Evolutionary conservation across 2,888 invertebrate species (phyloP).

Genomic region (Lordiphosa andalusiaca): DNA sequence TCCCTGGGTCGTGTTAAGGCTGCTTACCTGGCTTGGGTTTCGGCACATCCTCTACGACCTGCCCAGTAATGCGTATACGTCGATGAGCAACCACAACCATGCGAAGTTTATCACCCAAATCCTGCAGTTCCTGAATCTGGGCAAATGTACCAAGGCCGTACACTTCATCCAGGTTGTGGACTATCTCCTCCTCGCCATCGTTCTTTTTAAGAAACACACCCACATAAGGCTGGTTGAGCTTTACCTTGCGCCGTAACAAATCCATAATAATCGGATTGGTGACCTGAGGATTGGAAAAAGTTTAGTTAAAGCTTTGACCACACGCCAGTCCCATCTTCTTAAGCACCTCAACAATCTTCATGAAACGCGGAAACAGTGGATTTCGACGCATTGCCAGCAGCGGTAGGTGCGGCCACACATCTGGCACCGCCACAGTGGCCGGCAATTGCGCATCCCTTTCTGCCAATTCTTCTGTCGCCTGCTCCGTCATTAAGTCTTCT

Average conservation of each 20-base stretch:
- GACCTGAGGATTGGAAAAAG: slow-evolving; percentile 82
- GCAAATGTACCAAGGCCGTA: slow-evolving; percentile 97
- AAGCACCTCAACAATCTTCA: slow-evolving; percentile 95
- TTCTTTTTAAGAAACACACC: slow-evolving; percentile 98
- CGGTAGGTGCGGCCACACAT: slow-evolving; percentile 97
- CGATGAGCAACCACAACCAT: slow-evolving; percentile 97
- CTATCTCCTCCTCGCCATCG: slow-evolving; percentile 92
- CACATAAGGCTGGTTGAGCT: slow-evolving; percentile 97
- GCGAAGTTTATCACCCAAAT: slow-evolving; percentile 92
- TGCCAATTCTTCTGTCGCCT: slow-evolving; percentile 48
- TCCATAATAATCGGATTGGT: slow-evolving; percentile 93
- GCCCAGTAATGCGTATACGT: slow-evolving; percentile 89
- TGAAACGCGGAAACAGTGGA: slow-evolving; percentile 98
- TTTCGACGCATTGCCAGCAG: slow-evolving; percentile 96
- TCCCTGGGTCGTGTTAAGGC: background rate
- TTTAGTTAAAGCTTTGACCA: background rate
- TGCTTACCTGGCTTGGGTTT: slow-evolving; percentile 78
- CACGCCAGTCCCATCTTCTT: background rate
- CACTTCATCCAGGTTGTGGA: slow-evolving; percentile 91
- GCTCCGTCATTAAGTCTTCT: slow-evolving; percentile 37
- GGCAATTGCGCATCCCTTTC: slow-evolving; percentile 82
- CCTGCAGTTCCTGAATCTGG: slow-evolving; percentile 98
- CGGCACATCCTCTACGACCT: slow-evolving; percentile 87
- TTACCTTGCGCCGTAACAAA: slow-evolving; percentile 94
- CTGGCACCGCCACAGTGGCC: slow-evolving; percentile 95